A percentile compares a stretch with the other conserved stretches of the same genome.
Conservation (phyloP, 2,888 invertebrate genomes). For the Mactromeris polynyma region DNA sequence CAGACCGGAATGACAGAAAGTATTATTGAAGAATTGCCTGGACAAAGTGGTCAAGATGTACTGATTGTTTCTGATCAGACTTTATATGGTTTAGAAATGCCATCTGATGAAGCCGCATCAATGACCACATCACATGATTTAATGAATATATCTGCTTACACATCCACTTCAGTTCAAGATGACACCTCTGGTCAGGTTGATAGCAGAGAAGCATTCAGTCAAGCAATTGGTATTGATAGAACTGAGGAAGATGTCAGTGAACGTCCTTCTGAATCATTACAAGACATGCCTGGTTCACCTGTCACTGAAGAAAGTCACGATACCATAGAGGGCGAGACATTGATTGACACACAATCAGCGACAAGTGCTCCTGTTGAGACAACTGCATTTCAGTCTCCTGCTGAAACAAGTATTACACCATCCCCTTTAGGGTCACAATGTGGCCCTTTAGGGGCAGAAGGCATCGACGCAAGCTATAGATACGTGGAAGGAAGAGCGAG, state of each 20-base stretch:
- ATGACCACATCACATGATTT: slow-evolving; percentile 75
- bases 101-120: slow-evolving; percentile 84
- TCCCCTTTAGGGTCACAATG: slow-evolving; percentile 29
- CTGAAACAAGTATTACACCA: neutral
- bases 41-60: slow-evolving; percentile 74
- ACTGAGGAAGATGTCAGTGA: slow-evolving; percentile 64
- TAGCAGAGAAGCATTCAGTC: slow-evolving; percentile 66
- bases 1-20: slow-evolving; percentile 72
- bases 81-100: slow-evolving; percentile 87
- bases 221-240: slow-evolving; percentile 64
- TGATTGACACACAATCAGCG: slow-evolving; percentile 24
- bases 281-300: slow-evolving; percentile 55
- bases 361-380: slow-evolving; percentile 20
- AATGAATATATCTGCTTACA: slow-evolving; percentile 68
- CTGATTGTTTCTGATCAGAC: slow-evolving; percentile 83
- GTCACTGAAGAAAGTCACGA: slow-evolving; percentile 65
- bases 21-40: slow-evolving; percentile 77
- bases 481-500: slow-evolving; percentile 52
- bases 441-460: slow-evolving; percentile 33
- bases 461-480: slow-evolving; percentile 57
- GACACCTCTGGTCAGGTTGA: slow-evolving; percentile 72
- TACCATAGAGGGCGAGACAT: slow-evolving; percentile 58
- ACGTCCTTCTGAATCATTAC: slow-evolving; percentile 55
- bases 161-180: slow-evolving; percentile 68
- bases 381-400: neutral